phyloP scores from a whole-genome alignment of 2,797 vertebrate genomes.

The Hypotaenidia okinawae region DNA sequence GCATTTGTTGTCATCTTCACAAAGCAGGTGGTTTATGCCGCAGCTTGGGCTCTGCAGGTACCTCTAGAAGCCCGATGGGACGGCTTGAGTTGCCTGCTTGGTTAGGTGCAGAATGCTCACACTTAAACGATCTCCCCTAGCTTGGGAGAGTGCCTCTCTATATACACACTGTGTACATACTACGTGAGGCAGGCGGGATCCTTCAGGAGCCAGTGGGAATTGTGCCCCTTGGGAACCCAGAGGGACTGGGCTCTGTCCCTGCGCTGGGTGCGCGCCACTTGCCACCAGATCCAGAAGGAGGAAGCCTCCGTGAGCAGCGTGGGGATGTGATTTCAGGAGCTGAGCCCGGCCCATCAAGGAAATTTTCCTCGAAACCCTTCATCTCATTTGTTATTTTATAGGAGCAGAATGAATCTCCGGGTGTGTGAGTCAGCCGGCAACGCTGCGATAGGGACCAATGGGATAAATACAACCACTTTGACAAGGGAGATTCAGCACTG shows the following conservation, averaged over 20 bases:
- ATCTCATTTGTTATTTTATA: not conserved
- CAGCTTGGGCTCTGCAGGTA: not conserved
- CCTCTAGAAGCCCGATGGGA: not conserved
- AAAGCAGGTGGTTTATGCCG: rapidly evolving
- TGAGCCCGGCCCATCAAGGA: not conserved
- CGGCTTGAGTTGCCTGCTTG: not conserved
- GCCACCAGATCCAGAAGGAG: not conserved
- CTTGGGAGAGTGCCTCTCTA: not conserved
- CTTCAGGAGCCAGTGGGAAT: rapidly evolving
- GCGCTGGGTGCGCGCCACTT: rapidly evolving
- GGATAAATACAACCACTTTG: not conserved
- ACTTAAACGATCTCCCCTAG: rapidly evolving
- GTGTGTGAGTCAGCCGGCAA: not conserved
- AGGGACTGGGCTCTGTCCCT: not conserved
- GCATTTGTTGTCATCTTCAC: rapidly evolving
- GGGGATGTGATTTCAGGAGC: not conserved
- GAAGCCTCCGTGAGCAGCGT: rapidly evolving
- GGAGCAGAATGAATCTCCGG: not conserved
- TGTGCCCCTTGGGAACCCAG: rapidly evolving
- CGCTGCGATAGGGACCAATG: not conserved
- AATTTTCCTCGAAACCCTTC: conserved; percentile 16
- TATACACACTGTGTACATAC: rapidly evolving
- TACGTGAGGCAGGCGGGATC: rapidly evolving
- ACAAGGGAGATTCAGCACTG: not conserved
- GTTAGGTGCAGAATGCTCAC: not conserved